phyloP scores from a whole-genome alignment of 2,888 invertebrate genomes.

The Lottia scabra region DNA sequence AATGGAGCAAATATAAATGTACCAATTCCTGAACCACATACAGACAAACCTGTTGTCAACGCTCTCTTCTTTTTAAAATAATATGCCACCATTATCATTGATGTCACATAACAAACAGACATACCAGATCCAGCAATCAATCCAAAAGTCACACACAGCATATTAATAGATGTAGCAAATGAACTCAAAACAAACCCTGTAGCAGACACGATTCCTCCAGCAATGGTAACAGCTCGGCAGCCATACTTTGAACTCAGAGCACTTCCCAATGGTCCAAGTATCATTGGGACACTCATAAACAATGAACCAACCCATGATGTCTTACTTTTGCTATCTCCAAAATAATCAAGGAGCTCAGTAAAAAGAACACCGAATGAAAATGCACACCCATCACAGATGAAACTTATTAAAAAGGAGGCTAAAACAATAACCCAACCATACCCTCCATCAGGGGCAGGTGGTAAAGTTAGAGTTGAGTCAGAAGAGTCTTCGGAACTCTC shows the following conservation, averaged over 20 bases:
- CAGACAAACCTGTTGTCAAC: slow-evolving; percentile 67
- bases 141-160: slow-evolving; percentile 66
- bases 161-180: slow-evolving; percentile 57
- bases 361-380: slow-evolving; percentile 93
- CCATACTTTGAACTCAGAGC: slow-evolving; percentile 65
- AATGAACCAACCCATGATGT: slow-evolving; percentile 92
- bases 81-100: slow-evolving; percentile 67
- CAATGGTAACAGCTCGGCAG: slow-evolving; percentile 62
- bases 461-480: slow-evolving; percentile 38
- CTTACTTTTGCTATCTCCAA: slow-evolving; percentile 85
- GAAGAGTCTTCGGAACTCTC: slow-evolving; percentile 30
- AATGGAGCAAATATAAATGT: slow-evolving; percentile 66
- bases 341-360: slow-evolving; percentile 86
- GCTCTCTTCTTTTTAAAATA: slow-evolving; percentile 69
- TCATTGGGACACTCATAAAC: slow-evolving; percentile 90
- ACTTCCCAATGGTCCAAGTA: slow-evolving; percentile 68
- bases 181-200: slow-evolving; percentile 61
- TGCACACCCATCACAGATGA: slow-evolving; percentile 92
- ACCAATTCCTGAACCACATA: slow-evolving; percentile 68
- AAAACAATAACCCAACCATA: slow-evolving; percentile 95
- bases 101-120: slow-evolving; percentile 67
- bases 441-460: slow-evolving; percentile 81
- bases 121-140: slow-evolving; percentile 66
- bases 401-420: slow-evolving; percentile 88
- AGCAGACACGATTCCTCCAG: slow-evolving; percentile 62